Evolutionary conservation across 2,797 vertebrate genomes (phyloP).

Genomic region (Phataginus tetradactyla): DNA sequence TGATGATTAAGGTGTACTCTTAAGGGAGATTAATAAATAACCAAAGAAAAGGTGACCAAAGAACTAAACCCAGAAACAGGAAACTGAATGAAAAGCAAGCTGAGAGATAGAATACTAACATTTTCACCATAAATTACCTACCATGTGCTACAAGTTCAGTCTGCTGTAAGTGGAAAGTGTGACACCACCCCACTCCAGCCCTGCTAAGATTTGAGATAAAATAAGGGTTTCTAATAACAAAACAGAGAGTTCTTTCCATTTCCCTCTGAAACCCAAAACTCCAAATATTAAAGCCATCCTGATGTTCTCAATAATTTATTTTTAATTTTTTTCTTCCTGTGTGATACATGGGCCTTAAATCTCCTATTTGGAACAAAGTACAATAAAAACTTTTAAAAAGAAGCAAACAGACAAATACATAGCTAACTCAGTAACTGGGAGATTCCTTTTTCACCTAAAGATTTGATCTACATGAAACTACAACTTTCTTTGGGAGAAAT

Average conservation of each 20-base stretch:
- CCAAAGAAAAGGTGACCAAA: constrained; percentile 1
- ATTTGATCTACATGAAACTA: neutral
- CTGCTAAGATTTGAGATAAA: constrained; percentile 11
- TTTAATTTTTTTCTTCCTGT: constrained; percentile 26
- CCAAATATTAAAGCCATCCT: neutral
- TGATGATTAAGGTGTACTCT: constrained; percentile 45
- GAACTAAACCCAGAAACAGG: neutral
- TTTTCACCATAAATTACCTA: constrained; percentile 23
- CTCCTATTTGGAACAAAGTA: neutral
- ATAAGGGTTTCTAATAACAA: neutral
- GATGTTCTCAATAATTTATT: constrained; percentile 32
- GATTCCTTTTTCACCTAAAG: neutral
- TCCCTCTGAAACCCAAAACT: neutral
- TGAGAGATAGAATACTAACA: neutral
- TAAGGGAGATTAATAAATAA: constrained; percentile 65
- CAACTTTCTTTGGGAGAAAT: neutral
- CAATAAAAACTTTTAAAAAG: neutral
- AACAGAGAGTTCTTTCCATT: neutral
- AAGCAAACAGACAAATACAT: neutral
- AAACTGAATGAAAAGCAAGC: constrained; percentile 20
- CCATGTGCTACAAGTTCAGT: neutral
- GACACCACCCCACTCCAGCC: neutral
- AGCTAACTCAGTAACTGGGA: neutral
- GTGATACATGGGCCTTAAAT: neutral
- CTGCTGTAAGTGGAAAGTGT: neutral